Base-by-base conservation (phyloP, 2,113 vertebrate genomes). In the Corythoichthys intestinalis region DNA sequence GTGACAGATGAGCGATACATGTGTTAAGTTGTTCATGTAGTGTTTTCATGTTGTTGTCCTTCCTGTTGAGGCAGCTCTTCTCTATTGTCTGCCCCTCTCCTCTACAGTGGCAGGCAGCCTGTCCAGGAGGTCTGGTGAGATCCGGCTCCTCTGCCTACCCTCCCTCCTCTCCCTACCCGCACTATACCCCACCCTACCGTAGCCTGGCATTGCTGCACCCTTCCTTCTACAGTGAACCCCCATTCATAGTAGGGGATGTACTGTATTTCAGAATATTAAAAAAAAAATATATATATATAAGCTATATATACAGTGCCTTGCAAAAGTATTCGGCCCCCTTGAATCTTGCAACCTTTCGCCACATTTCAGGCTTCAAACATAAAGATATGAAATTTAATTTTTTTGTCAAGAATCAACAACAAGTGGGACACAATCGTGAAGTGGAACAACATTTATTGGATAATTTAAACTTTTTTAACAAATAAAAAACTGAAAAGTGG, bases 41-140 rank as follows among this genome's bases (percentile, higher is more conserved):
- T 61, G 38, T 79, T 67, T 76, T 34, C 41, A 44, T 44, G 41
- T 37, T 49, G n/a, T 82, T 70, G 49, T 81, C 66, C 76, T 58
- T 49, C 28, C 63, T 79, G 73, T 69, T 76, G 77, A 83, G 79
- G 67, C 69, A 88, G 75, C 82, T 83, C 82, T 91, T 86, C 86
- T 93, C 91, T 93, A 92, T 91, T 94, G 85, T 95, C 67, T 88
- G 93, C 91, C 94, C 92, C 91, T 92, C 93, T 95, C 81, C 93
- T 93, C 94, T 94, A 94, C 95, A 98, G 97, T 94, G 93, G 91
- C 91, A 87, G 86, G 91, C 95, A 94, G 87, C 85, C 92, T 89
- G 92, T 94, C 90, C 94, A 93, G 92, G 94, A 95, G 89, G 93
- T 93, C 89, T 95, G 96, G 96, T 99, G 96, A 98, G 97, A 94